Base-by-base conservation (phyloP, 1,140 invertebrate species). In the Octopus bimaculoides region DNA sequence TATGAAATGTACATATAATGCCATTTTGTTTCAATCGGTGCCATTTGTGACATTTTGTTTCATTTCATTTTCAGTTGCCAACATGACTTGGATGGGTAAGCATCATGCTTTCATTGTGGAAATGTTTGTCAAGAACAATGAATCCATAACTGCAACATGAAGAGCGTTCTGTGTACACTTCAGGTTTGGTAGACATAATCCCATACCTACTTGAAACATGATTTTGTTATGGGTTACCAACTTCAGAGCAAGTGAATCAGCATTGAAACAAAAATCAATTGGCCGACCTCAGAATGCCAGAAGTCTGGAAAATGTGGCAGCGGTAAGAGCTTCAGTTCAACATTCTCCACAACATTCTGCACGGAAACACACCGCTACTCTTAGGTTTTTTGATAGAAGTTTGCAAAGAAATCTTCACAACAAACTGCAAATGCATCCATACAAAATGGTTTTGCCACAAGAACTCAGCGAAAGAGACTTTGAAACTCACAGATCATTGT, bases 251-350 rank as follows among this genome's bases (percentile, higher is more conserved):
- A 66, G 61, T 66, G 61, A n/a, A 66, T 66, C 61, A 66, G 61
- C 61, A 66, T 66, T 66, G 61, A 66, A 66, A 66, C 61, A n/a
- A 66, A 66, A 66, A 66, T 66, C 61, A 66, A n/a, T n/a, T n/a
- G 61, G 61, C 61, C 61, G 61, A 66, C 61, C 61, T 66, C 61
- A n/a, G 61, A 66, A 9, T 66, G 61, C 61, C 61, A 66, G 61
- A 66, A 66, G 61, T 66, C 61, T n/a, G 61, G 61, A 66, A 66
- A 66, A 66, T 66, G 61, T 66, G 61, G 61, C 61, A 66, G 61
- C 61, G 61, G 61, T 66, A 66, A 66, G 61, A 66, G 61, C 9
- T 66, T 66, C 61, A 66, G 61, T 66, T 66, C 61, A 66, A 66
- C 61, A 66, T 9, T 66, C 61, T 66, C 61, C 61, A 66, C 61